Conservation (phyloP, 1,140 invertebrate genomes). For the Tetranychus urticae region DNA sequence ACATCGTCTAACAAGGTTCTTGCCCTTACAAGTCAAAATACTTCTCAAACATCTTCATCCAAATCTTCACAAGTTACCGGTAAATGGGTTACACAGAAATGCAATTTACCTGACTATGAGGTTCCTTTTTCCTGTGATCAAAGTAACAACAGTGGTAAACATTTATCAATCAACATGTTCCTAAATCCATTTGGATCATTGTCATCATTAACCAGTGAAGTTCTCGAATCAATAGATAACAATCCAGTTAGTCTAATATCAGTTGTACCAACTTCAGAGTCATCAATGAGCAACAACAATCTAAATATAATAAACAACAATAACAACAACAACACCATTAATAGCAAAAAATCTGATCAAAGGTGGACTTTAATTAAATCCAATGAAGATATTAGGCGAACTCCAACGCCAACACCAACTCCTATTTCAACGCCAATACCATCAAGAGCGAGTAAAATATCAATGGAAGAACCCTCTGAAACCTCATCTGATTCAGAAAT, state of each 20-base stretch:
- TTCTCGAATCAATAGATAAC: background rate
- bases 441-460: background rate
- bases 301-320: background rate
- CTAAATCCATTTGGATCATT: constrained; percentile 26
- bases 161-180: constrained; percentile 4
- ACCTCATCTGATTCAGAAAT: constrained; percentile 1
- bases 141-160: constrained; percentile 4
- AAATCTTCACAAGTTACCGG: background rate
- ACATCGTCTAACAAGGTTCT: constrained; percentile 10
- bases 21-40: constrained; percentile 11
- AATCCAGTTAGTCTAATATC: background rate
- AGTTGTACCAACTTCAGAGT: too few relatives aligned
- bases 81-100: constrained; percentile 25
- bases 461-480: background rate
- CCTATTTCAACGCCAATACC: constrained; percentile 3
- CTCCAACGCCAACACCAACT: background rate
- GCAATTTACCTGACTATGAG: constrained; percentile 26
- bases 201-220: constrained; percentile 12
- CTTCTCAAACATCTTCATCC: background rate
- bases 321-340: background rate
- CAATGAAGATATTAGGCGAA: background rate
- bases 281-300: too few relatives aligned
- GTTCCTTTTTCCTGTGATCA: constrained; percentile 22
- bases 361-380: background rate
- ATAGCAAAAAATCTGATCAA: background rate